Base-by-base conservation (phyloP, 2,888 invertebrate species). In the Ornithoptera alexandrae region DNA sequence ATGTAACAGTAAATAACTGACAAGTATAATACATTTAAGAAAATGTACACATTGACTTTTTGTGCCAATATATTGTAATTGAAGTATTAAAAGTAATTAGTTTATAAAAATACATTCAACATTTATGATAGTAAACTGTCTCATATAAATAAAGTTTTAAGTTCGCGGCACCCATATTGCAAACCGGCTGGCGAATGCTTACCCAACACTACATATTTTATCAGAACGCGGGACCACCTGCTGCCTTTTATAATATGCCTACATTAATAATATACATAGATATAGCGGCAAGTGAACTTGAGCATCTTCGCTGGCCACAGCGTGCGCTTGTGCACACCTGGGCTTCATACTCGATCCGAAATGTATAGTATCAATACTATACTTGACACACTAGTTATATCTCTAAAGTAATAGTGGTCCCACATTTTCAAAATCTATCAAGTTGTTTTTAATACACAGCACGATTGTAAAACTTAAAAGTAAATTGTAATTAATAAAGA, bases 321-420 rank as follows among this genome's bases (percentile, higher is more conserved):
- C 46, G 62, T 67, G 70, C 70, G 67, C 30, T 30, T 17, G 58
- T 46, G 42, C 71, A 72, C 73, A 73, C 73, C 73, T 73, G 73
- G 73, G 72, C 69, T 56, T 3, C 53, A 61, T 65, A 56, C 65
- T 59, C 59, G 62, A 56, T n/a, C 17, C 15, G 57, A 46, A 61
- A 53, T 36, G 61, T 61, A 36, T 36, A 64, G 22, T 61, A 60
- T 22, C 50, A 58, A 71, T 62, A 56, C 61, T 36, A 57, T 36
- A 56, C n/a, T 46, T 46, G 62, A 42, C 30, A 10, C 53, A 46
- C 46, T 15, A 12, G 15, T 15, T 53, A n/a, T n/a, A 18, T n/a
- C 53, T 53, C 18, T 53, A 53, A 18, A 53, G 53, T 15, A 2
- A 8, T n/a, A n/a, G n/a, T 53, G 7, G 10, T 15, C 1, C n/a